Percentiles rank a stretch among this genome's conserved stretches.
These are phyloP conservation scores for Artemia franciscana DNA, from an alignment of 1,140 invertebrate species.

Conservation along the genomic window DNA sequence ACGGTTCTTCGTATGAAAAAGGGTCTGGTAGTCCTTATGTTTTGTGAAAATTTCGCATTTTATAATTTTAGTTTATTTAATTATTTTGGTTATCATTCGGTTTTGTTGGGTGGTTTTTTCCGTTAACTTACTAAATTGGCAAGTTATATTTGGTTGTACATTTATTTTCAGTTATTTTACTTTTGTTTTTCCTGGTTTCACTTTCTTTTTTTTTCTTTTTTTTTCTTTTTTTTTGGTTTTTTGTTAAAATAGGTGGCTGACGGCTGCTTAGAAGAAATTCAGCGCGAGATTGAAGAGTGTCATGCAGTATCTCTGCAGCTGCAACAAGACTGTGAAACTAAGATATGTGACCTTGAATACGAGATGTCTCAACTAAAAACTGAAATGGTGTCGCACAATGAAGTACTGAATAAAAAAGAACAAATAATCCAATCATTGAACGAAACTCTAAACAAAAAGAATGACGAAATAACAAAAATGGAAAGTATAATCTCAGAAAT, in stretches of 20 bases:
- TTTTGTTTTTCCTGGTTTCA: background rate
- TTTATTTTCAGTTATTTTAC: background rate
- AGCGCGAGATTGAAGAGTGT: background rate
- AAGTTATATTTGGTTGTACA: background rate
- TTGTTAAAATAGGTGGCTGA: background rate
- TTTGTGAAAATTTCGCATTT: no score
- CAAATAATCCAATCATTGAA: background rate
- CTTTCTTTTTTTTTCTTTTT: background rate
- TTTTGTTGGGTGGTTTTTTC: no score
- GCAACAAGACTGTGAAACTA: background rate
- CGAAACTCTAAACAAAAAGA: background rate
- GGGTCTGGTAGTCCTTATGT: no score
- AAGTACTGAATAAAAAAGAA: background rate
- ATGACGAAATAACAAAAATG: background rate
- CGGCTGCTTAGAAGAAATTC: background rate
- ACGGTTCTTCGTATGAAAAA: no score
- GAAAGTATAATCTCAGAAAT: background rate
- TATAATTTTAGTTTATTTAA: no score
- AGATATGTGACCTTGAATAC: background rate
- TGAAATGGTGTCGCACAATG: background rate
- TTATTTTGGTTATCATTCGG: no score
- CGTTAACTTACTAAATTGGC: background rate
- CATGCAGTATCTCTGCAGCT: background rate
- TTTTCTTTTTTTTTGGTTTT: slow-evolving; percentile 3
- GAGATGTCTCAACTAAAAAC: background rate